A percentile compares a stretch with the other conserved stretches of the same genome.
Conservation (phyloP, 2,113 vertebrate genomes). For the Scopus umbretta region DNA sequence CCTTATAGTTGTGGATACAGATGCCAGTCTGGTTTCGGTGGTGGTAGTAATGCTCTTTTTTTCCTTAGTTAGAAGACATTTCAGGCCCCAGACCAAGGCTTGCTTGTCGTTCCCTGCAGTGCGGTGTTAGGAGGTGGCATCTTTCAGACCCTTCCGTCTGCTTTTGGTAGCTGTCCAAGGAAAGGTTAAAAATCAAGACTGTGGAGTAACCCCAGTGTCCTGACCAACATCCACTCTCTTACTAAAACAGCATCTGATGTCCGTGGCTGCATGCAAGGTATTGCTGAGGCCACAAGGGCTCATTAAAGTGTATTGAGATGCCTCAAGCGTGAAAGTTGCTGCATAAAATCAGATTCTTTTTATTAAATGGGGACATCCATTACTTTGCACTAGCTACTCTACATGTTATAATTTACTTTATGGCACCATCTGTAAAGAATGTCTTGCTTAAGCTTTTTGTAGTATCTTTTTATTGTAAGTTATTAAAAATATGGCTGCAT, state of each 20-base stretch:
- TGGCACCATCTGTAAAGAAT: slow-evolving; percentile 62
- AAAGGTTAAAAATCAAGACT: slow-evolving; percentile 17
- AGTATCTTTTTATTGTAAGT: slow-evolving; percentile 58
- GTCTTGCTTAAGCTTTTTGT: slow-evolving; percentile 40
- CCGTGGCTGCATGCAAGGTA: neutral
- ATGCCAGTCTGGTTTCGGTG: slow-evolving; percentile 38
- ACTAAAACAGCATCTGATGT: neutral
- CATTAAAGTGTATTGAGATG: slow-evolving; percentile 35
- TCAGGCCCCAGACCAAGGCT: neutral
- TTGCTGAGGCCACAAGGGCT: slow-evolving; percentile 26
- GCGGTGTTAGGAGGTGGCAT: slow-evolving; percentile 21
- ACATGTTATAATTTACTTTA: slow-evolving; percentile 61
- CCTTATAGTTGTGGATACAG: slow-evolving; percentile 26
- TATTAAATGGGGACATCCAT: slow-evolving; percentile 50
- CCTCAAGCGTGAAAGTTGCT: slow-evolving; percentile 49
- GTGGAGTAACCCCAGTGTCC: neutral
- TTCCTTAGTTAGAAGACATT: neutral
- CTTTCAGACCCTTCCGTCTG: neutral
- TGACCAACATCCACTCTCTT: neutral
- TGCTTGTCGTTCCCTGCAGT: neutral
- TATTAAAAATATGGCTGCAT: slow-evolving; percentile 54
- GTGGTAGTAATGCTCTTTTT: neutral
- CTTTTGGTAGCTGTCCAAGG: slow-evolving; percentile 26
- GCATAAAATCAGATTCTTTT: slow-evolving; percentile 34
- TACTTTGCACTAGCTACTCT: slow-evolving; percentile 13